Percentiles rank a stretch among this genome's conserved stretches.
These are phyloP conservation scores for Psilanteris sp. DNA, from an alignment of 1,140 invertebrate genomes.

Conservation along the genomic window DNA sequence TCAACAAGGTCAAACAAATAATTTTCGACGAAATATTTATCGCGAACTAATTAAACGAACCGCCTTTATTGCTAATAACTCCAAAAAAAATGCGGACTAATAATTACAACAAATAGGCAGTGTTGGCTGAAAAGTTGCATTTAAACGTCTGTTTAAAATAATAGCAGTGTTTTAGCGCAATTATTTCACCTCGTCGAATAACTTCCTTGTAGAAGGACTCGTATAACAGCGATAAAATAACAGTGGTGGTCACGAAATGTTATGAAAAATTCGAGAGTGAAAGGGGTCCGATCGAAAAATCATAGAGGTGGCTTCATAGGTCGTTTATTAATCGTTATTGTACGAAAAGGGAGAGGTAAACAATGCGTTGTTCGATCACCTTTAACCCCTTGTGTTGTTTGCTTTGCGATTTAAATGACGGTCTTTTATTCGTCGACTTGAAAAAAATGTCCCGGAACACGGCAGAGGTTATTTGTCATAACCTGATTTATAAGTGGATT, in stretches of 20 bases:
- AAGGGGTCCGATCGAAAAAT: conserved; percentile 43
- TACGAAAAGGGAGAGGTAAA: conserved; percentile 31
- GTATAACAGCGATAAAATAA: conserved; percentile 7
- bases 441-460: conserved; percentile 2
- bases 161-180: conserved; percentile 10
- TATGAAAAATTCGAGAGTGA: conserved; percentile 45
- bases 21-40: no score
- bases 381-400: conserved; percentile 41
- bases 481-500: no score
- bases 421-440: background rate
- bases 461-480: background rate
- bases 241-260: conserved; percentile 32
- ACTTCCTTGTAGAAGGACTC: conserved; percentile 37
- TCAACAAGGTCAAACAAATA: no score
- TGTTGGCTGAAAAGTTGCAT: conserved; percentile 12
- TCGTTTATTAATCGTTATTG: conserved; percentile 48
- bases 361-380: conserved; percentile 32
- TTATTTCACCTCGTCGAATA: conserved; percentile 11
- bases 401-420: background rate
- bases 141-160: conserved; percentile 28
- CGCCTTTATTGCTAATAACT: no score
- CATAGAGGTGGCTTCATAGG: conserved; percentile 29
- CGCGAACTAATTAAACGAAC: no score
- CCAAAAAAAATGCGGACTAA: no score
- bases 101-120: no score